Evolutionary conservation across 2,888 invertebrate genomes (phyloP), one percentile per base, ranked within the genome.

Genomic region (Autographa gamma): DNA sequence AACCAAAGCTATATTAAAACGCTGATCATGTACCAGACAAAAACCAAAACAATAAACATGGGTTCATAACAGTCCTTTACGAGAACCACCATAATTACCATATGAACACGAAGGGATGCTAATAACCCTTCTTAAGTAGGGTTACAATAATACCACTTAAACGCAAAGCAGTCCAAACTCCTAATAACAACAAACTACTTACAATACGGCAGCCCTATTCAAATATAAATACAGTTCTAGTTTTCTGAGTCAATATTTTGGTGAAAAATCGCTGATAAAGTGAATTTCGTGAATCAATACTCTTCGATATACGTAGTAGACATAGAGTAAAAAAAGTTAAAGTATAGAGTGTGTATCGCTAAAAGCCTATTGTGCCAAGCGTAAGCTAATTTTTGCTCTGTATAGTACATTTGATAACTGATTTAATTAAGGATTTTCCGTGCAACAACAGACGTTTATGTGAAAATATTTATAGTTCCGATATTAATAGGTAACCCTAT

Each of bases 211-310:
- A 1, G 4, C 38, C 48, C 25, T 19, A 1, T 19, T 25, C 41
- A 41, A 56, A 56, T 56, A 56, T 25, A 56, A 56, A 56, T 56
- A 56, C 25, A 25, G 25, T 25, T 25, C 25, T 61, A n/a, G 16
- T 48, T 48, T 19, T 56, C 19, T 25, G 14, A 19, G 19, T 56
- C 25, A 56, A 56, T 18, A 65, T 48, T 32, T n/a, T 18, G 11
- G 75, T 63, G 77, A 71, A 83, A 81, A 78, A 69, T 64, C 66
- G 80, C 69, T 81, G 81, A 83, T 68, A 63, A 34, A 34, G 14
- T 14, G 14, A 60, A 61, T 1, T 54, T 31, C 60, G 60, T 18
- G 59, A 68, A 66, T 65, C 75, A 67, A 79, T 79, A 25, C 25
- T 25, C 1, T 25, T 25, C 25, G 25, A 25, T 25, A 25, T 25